Base-by-base conservation (phyloP, 2,888 invertebrate genomes). In the Callyntrura guangdongensis region DNA sequence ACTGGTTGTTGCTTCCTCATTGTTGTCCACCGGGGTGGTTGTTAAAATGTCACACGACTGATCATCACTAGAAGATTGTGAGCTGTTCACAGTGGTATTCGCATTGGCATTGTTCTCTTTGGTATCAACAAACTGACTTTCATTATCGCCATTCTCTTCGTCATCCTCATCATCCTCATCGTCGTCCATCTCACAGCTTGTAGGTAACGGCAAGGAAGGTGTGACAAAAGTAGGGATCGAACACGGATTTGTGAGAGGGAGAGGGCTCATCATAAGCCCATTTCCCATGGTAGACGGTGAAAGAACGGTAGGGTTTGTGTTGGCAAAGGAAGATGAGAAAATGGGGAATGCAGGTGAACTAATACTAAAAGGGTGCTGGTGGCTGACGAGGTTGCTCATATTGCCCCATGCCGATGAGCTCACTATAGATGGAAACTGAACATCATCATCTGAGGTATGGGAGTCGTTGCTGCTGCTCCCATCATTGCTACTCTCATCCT, bases 51-150 rank as follows among this genome's bases (percentile, higher is more conserved):
- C 88, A 72, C 88, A 81, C 56, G 36, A 59, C 53, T 77, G 91
- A 86, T 89, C 88, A 53, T 88, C 74, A 69, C 77, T 25, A 61
- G 86, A 64, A 45, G 74, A 79, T 74, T 67, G 82, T 72, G 36
- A 59, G 81, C 82, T 59, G 64, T 69, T 79, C 83, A 64, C n/a
- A n/a, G 17, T 17, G 64, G 64, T 69, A 74, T 74, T 85, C 77
- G 12, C 17, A 77, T 20, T 17, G 72, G 25, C 25, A 56, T 89
- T 91, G 84, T 92, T 92, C 64, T 93, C 93, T 89, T 93, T 93
- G 69, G 92, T 93, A 59, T 93, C 92, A 59, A 84, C 89, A 74
- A 85, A 88, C 49, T 81, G 82, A 84, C 83, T 91, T 45, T 90
- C 81, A 61, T 92, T 12, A 45, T 90, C 77, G 61, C 92, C 14